Percentiles rank a stretch among this genome's conserved stretches.
Conservation (phyloP, 2,113 vertebrate genomes). For the Hypomesus transpacificus region DNA sequence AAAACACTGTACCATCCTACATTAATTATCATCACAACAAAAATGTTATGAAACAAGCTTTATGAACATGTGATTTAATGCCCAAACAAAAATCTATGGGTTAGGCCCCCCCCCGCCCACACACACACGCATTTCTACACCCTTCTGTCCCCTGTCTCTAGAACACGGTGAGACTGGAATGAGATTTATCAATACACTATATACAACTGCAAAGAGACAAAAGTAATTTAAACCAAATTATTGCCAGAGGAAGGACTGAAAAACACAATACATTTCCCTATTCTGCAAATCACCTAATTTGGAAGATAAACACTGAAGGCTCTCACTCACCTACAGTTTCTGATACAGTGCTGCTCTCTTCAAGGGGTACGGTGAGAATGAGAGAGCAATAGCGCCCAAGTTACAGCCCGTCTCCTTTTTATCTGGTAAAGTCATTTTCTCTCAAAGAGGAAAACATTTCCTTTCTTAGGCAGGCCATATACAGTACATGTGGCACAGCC, state of each 20-base stretch:
- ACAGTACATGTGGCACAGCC: slow-evolving; percentile 55
- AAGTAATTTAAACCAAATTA: slow-evolving; percentile 60
- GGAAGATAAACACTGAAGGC: slow-evolving; percentile 64
- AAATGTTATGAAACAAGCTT: slow-evolving; percentile 12
- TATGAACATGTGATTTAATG: neutral
- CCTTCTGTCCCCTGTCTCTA: too few relatives aligned
- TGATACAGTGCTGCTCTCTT: slow-evolving; percentile 43
- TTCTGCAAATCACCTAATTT: slow-evolving; percentile 68
- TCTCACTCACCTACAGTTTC: slow-evolving; percentile 53
- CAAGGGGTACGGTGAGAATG: slow-evolving; percentile 38
- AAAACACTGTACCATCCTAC: neutral
- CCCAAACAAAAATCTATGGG: too few relatives aligned
- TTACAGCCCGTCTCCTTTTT: slow-evolving; percentile 48
- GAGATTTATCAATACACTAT: slow-evolving; percentile 35
- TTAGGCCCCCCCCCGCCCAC: too few relatives aligned
- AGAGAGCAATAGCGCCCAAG: slow-evolving; percentile 30
- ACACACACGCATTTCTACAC: too few relatives aligned
- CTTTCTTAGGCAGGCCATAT: slow-evolving; percentile 60
- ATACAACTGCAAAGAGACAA: slow-evolving; percentile 31
- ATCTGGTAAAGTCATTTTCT: slow-evolving; percentile 78
- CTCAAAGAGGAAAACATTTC: slow-evolving; percentile 74
- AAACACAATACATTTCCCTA: slow-evolving; percentile 45
- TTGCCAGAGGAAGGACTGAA: slow-evolving; percentile 45
- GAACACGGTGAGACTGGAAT: slow-evolving; percentile 28
- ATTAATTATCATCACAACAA: neutral